Base-by-base conservation (phyloP, 2,113 vertebrate species). In the Melanotaenia duboulayi region DNA sequence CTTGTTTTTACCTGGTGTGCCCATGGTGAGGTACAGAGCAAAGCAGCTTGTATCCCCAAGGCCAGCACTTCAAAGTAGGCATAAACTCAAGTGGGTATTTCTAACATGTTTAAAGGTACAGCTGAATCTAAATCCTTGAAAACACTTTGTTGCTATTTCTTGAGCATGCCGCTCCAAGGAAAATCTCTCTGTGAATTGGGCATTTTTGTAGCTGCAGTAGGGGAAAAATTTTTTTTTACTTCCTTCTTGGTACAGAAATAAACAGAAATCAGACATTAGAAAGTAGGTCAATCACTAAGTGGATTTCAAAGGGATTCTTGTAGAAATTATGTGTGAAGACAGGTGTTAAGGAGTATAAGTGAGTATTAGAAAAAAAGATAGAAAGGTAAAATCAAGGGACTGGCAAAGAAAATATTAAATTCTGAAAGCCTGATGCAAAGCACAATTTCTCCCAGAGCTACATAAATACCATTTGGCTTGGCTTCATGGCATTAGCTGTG, bases 251-350 rank as follows among this genome's bases (percentile, higher is more conserved):
- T 61, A 51, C 25, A 44, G 61, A 23, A 28, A 42, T 55, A 48
- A 56, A 70, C 50, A 64, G 24, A 62, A 65, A 65, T 65, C 55
- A 62, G 12, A 32, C 61, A 67, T 69, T n/a, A 59, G 71, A 85
- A 84, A 86, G 46, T 85, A 75, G 87, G 87, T 81, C 80, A 80
- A 19, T 65, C 22, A 37, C 65, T 24, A 37, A 63, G 62, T 57
- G 25, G 54, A 50, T 84, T 78, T 74, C 32, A 83, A 74, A 69
- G 35, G n/a, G 23, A 11, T 78, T 71, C 66, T 63, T 70, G 59
- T 37, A 0, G 12, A 75, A 73, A 78, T 50, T 42, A 63, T n/a
- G 4, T 7, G 50, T 46, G 39, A 65, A 64, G 48, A 67, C 8
- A 32, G 14, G 16, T 64, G 62, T 23, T 68, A 57, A 71, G 60